Percentiles rank a stretch among this genome's conserved stretches.
phyloP scores from a whole-genome alignment of 2,888 invertebrate species.

The Coleophora deauratella region DNA sequence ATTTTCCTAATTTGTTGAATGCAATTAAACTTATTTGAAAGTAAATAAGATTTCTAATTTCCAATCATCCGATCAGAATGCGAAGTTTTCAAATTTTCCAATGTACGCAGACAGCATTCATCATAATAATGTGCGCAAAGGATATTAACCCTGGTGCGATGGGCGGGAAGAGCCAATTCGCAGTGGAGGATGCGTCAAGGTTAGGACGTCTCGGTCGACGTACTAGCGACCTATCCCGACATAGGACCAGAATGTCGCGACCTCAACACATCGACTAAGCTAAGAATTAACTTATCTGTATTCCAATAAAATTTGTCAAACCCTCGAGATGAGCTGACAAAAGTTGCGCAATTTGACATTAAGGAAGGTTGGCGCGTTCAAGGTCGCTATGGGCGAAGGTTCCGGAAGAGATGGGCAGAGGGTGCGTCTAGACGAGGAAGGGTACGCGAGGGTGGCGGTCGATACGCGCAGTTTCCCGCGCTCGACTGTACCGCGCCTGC shows the following conservation, averaged over 20 bases:
- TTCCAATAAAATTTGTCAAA: constrained; percentile 43
- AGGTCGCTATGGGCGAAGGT: constrained; percentile 67
- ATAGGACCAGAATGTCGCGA: constrained; percentile 22
- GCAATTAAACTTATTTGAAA: too few relatives aligned
- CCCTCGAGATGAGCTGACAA: constrained; percentile 31
- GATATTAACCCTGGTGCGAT: constrained; percentile 44
- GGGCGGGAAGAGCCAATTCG: constrained; percentile 41
- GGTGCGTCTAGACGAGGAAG: constrained; percentile 68
- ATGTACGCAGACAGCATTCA: constrained; percentile 20
- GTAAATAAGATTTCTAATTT: too few relatives aligned
- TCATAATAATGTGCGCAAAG: constrained; percentile 23
- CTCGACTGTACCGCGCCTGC: constrained; percentile 58
- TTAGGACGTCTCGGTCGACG: constrained; percentile 55
- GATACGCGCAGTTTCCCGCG: constrained; percentile 72
- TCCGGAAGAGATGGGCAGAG: constrained; percentile 65
- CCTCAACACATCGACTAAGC: constrained; percentile 17
- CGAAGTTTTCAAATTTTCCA: constrained; percentile 12
- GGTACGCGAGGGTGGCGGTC: constrained; percentile 53
- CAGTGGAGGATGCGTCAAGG: constrained; percentile 55
- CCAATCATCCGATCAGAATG: too few relatives aligned
- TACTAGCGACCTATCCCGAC: constrained; percentile 42
- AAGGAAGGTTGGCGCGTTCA: constrained; percentile 70
- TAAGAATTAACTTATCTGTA: constrained; percentile 23
- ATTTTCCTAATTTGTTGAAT: too few relatives aligned
- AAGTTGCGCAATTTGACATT: constrained; percentile 59